Percentiles rank a stretch among this genome's conserved stretches.
phyloP scores from a whole-genome alignment of 2,888 invertebrate species.

The Watsonalla binaria region DNA sequence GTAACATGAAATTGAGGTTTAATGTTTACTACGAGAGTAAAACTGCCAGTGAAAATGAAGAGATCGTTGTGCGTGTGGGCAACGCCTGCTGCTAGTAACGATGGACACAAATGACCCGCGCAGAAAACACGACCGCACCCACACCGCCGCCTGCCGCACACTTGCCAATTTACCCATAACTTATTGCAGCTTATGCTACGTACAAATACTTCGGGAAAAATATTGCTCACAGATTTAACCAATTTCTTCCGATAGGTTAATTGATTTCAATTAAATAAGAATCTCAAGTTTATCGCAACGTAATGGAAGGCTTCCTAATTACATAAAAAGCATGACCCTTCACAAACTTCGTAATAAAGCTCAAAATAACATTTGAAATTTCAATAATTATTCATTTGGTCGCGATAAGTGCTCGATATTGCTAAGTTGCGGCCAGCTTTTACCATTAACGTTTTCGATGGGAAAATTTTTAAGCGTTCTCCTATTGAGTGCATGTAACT shows the following conservation, averaged over 20 bases:
- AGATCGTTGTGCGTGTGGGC: conserved; percentile 45
- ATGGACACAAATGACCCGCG: conserved; percentile 52
- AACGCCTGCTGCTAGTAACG: conserved; percentile 59
- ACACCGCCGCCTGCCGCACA: conserved; percentile 16
- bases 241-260: conserved; percentile 16
- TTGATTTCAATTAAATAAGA: conserved; percentile 27
- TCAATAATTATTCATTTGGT: conserved; percentile 57
- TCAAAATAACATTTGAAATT: conserved; percentile 53
- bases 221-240: too few relatives aligned
- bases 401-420: conserved; percentile 51
- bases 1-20: conserved; percentile 23
- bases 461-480: conserved; percentile 51
- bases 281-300: conserved; percentile 30
- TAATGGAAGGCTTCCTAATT: conserved; percentile 45
- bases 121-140: conserved; percentile 48
- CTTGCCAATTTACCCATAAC: background rate
- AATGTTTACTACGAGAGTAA: conserved; percentile 35
- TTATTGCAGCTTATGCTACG: background rate
- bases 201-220: too few relatives aligned
- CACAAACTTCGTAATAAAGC: conserved; percentile 47
- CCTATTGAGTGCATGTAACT: conserved; percentile 59
- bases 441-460: conserved; percentile 40
- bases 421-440: conserved; percentile 48
- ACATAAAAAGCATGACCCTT: conserved; percentile 48
- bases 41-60: conserved; percentile 54